Evolutionary conservation across 2,888 invertebrate species (phyloP).

Genomic region (Pelosia muscerda): DNA sequence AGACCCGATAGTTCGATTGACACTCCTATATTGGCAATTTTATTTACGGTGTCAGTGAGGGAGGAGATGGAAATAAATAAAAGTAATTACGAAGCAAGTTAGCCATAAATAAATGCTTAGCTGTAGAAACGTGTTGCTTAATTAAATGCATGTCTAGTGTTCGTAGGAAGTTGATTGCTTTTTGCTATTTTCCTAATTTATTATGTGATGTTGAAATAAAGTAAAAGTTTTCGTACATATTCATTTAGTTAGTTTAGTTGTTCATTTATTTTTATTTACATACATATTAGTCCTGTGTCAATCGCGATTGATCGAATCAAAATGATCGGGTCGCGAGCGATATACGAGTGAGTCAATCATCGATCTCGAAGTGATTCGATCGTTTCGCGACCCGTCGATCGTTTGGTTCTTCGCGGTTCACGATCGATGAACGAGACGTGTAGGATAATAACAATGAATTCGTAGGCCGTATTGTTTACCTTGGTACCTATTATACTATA

Average conservation of each 20-base stretch:
- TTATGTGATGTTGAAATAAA: background rate
- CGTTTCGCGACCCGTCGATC: too few relatives aligned
- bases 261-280: background rate
- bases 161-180: constrained; percentile 12
- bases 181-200: constrained; percentile 10
- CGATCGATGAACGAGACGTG: too few relatives aligned
- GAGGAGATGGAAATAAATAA: constrained; percentile 48
- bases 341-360: too few relatives aligned
- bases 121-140: constrained; percentile 31
- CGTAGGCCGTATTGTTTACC: too few relatives aligned
- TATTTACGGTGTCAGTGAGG: constrained; percentile 52
- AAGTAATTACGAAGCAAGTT: constrained; percentile 57
- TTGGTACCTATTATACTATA: too few relatives aligned
- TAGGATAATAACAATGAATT: too few relatives aligned
- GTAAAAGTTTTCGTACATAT: background rate
- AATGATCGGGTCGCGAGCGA: too few relatives aligned
- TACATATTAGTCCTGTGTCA: too few relatives aligned
- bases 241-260: background rate
- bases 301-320: too few relatives aligned
- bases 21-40: constrained; percentile 55
- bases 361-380: too few relatives aligned
- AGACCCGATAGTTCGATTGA: constrained; percentile 52
- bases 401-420: too few relatives aligned
- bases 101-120: constrained; percentile 45
- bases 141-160: constrained; percentile 34